Base-by-base conservation (phyloP, 2,888 invertebrate genomes). In the Drosophila neonasuta region DNA sequence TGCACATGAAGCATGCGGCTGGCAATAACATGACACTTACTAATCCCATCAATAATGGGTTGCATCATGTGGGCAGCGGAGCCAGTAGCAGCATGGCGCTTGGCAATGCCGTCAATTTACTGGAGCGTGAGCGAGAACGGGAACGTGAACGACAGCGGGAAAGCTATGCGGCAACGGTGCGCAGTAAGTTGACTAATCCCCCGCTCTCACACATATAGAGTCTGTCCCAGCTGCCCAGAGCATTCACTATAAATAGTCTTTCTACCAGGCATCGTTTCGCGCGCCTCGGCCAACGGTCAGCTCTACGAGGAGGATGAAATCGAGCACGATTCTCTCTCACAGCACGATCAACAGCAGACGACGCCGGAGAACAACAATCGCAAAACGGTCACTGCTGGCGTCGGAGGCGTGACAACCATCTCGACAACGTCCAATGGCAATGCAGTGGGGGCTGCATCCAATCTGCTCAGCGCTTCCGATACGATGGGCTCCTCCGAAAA, bases 61-160 rank as follows among this genome's bases (percentile, higher is more conserved):
- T 80, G 13, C 89, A 85, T 49, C 84, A 83, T 68, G 80, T 80
- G 46, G 83, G 63, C 24, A 77, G 81, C 10, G 88, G 91, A 11
- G 92, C 92, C 52, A 92, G 93, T 83, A 92, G 92, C 79, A 93
- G 92, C 78, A 92, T 93, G 66, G 92, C 92, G 20, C 92, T 92
- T 48, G 93, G 93, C 46, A 93, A 93, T 58, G 92, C 93, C 74
- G 93, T 93, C 48, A 94, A 94, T 61, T 91, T 94, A 44, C 80
- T 91, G 59, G 92, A 92, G 46, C 83, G 91, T 3, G 88, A 91
- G 57, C 91, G 91, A 0, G 89, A 89, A 42, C 80, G 91, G 0
- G 89, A 90, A 57, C 85, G 91, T n/a, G 90, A 91, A 36, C 85
- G 88, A 46, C 90, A 90, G 52, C 87, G 89, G 55, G 90, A 91